Base-by-base conservation (phyloP, 2,113 vertebrate species). In the Antennarius striatus region DNA sequence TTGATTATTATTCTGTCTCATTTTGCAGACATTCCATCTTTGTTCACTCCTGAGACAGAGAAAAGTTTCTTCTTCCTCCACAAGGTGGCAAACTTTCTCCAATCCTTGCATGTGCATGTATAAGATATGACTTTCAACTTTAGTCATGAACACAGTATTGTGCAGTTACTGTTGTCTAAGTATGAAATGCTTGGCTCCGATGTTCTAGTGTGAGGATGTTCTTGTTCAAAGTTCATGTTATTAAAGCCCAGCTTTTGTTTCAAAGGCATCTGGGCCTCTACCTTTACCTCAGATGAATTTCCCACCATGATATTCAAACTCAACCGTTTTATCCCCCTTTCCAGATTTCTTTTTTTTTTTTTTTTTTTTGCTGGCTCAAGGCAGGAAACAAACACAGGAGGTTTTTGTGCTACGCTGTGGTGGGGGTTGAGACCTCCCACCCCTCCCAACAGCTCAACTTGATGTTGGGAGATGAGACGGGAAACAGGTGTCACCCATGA, bases 401-500 rank as follows among this genome's bases (percentile, higher is more conserved):
- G 83, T 85, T 89, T 22, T 84, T 87, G 82, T 88, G 73, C 80
- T 77, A 16, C 14, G 1, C 65, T 46, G 61, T 46, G 64, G 68
- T 66, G 66, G 65, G 70, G 75, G 74, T 60, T 56, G 48, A 69
- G 65, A 73, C 55, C 68, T 79, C 63, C 52, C 57, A 10, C 51
- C 56, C 58, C 40, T 56, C 71, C 66, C 63, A 28, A 49, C 17
- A 40, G 75, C 67, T 82, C 71, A 80, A 88, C 82, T 88, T 88
- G 81, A 89, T 83, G 79, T 88, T 84, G 65, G 89, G 83, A 84
- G 87, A 88, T 86, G 89, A 88, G 85, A 87, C 85, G 73, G 89
- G 86, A 90, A 91, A 91, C 89, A 91, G 91, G 91, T 91, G 90
- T 90, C 88, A 91, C 89, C 91, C 88, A 86, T 89, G 90, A 92